phyloP scores from a whole-genome alignment of 2,888 invertebrate species.

The Ctenicera cuprea region DNA sequence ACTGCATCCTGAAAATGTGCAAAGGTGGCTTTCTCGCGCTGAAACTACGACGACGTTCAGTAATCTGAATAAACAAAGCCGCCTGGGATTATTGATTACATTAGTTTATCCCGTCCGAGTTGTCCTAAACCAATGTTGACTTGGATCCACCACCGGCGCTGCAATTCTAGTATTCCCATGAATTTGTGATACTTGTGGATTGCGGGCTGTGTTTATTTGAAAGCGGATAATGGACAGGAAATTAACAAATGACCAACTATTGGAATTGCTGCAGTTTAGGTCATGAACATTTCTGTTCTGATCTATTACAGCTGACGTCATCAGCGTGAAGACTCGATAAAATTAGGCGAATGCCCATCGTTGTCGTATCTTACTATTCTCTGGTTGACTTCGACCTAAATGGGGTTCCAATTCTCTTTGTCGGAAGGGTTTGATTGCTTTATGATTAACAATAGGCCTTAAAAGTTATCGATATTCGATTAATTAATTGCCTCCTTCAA shows the following conservation, averaged over 20 bases:
- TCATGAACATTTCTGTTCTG: background rate
- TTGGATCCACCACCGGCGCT: conserved; percentile 38
- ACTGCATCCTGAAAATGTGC: background rate
- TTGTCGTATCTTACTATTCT: background rate
- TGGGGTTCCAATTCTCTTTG: conserved; percentile 20
- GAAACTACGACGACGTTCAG: conserved; percentile 23
- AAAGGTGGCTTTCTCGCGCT: conserved; percentile 14
- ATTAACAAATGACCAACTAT: conserved; percentile 17
- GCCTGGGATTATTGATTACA: conserved; percentile 55
- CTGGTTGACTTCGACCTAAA: conserved; percentile 3
- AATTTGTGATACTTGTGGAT: conserved; percentile 29
- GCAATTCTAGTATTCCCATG: conserved; percentile 35
- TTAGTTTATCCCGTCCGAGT: conserved; percentile 45
- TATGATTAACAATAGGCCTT: conserved; percentile 37
- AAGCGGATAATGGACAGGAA: conserved; percentile 17
- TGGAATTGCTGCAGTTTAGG: background rate
- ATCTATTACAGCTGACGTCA: background rate
- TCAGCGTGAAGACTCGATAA: background rate
- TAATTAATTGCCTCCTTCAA: conserved; percentile 25
- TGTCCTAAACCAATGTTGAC: conserved; percentile 55
- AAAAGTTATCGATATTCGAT: conserved; percentile 31
- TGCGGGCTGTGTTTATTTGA: conserved; percentile 14
- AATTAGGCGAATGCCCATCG: background rate
- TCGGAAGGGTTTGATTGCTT: conserved; percentile 38
- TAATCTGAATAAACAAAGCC: conserved; percentile 54